Percentiles rank a stretch among this genome's conserved stretches.
Evolutionary conservation across 2,888 invertebrate genomes (phyloP).

Genomic region (Iselma pallidipennis): DNA sequence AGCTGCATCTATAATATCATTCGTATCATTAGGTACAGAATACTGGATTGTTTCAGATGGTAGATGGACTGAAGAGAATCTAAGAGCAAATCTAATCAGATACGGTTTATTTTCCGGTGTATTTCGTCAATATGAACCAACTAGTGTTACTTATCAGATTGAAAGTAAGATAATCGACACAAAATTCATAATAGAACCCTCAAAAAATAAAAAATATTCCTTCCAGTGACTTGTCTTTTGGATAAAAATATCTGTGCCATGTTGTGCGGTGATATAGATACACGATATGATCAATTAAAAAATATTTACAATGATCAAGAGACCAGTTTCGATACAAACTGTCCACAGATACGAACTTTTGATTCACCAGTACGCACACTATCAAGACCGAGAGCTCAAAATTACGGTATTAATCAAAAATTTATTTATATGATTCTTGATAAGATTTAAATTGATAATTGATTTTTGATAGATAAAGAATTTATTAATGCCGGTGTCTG

Average conservation of each 20-base stretch:
- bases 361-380: background rate
- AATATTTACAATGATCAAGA: constrained; percentile 41
- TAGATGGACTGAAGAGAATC: background rate
- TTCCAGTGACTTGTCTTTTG: constrained; percentile 53
- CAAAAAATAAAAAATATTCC: constrained; percentile 10
- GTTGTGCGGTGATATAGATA: constrained; percentile 48
- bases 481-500: constrained; percentile 58
- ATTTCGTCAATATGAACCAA: constrained; percentile 32
- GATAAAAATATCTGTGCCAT: constrained; percentile 52
- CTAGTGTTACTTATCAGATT: constrained; percentile 37
- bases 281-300: constrained; percentile 40
- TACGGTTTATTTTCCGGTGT: constrained; percentile 49
- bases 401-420: background rate
- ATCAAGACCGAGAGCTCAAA: too few species aligned
- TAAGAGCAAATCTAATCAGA: constrained; percentile 29
- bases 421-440: background rate
- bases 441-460: constrained; percentile 6
- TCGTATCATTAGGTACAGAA: constrained; percentile 47
- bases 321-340: constrained; percentile 17
- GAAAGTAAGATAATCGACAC: constrained; percentile 37
- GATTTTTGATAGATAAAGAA: constrained; percentile 27
- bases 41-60: constrained; percentile 45
- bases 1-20: constrained; percentile 42
- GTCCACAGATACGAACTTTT: constrained; percentile 14
- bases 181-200: too few species aligned